Evolutionary conservation across 1,140 invertebrate genomes (phyloP), one percentile per base, ranked within the genome.

Genomic region (Mesaphorura yosii): DNA sequence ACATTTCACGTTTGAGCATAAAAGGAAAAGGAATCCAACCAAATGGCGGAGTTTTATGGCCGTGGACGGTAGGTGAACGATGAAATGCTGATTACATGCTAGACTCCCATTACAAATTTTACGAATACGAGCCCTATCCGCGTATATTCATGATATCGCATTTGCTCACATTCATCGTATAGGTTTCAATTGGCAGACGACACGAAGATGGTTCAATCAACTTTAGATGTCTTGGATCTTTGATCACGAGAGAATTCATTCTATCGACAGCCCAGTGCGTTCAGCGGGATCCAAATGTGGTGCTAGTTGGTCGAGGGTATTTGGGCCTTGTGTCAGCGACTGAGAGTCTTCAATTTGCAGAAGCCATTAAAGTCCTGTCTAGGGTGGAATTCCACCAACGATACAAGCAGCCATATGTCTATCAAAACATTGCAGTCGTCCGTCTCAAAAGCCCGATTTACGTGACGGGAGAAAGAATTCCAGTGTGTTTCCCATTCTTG

Each of bases 11-110:
- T n/a, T n/a, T n/a, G n/a, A n/a, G n/a, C n/a, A n/a, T n/a, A n/a
- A n/a, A n/a, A n/a, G n/a, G n/a, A n/a, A n/a, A 46, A n/a, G 12
- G 34, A 37, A 37, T 37, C 34, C 34, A 37, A 46, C 19, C 41
- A 2, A 26, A 28, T n/a, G n/a, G n/a, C 34, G 12, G 12, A 19
- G 19, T 42, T 17, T 27, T 23, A 37, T 57, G 55, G 55, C 55
- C 55, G 23, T 57, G 55, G 55, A 25, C 53, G 20, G 55, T 57
- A 42, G 49, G 55, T 50, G 10, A 4, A n/a, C 37, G n/a, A n/a
- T n/a, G n/a, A n/a, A n/a, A n/a, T n/a, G n/a, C n/a, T n/a, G n/a
- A n/a, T n/a, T n/a, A n/a, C n/a, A n/a, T n/a, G n/a, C n/a, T n/a
- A n/a, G n/a, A n/a, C n/a, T n/a, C n/a, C n/a, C n/a, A n/a, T n/a